Base-by-base conservation (phyloP, 1,140 invertebrate species). In the Phocides pigmalion region DNA sequence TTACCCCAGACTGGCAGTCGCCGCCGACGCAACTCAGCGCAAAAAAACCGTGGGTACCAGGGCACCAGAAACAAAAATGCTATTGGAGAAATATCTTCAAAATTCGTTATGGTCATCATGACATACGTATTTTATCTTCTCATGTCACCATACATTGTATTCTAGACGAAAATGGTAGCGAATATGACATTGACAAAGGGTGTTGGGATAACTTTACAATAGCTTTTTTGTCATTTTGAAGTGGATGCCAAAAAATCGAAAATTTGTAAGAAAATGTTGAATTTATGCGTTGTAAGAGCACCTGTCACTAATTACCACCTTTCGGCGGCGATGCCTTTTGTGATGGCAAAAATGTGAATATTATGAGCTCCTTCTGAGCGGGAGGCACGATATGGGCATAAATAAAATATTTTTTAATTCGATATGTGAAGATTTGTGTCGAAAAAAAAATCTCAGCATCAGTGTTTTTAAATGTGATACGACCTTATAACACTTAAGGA, bases 291-390 rank as follows among this genome's bases (percentile, higher is more conserved):
- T 79, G 84, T 79, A 68, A 69, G 70, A 77, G 77, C 84, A 89
- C 88, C 88, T 90, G 88, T 90, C 76, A 66, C 82, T 89, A 90
- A 90, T 90, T 90, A 83, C 86, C 86, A 87, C 88, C 84, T 85
- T 90, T 87, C 80, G 88, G 84, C 87, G 87, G 87, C 69, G 74
- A 73, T 77, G 22, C 70, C 75, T 78, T 87, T 86, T 82, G 76
- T 76, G 72, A 79, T 76, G 63, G 58, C 54, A 78, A 81, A 85
- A 70, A 76, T 78, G 63, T 77, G 68, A 76, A 64, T 68, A 70
- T 79, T 80, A 80, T 73, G 66, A 64, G 63, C 66, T 72, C 62
- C 63, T 80, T 76, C 70, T 35, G 54, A 68, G 70, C 66, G 68
- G 73, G 67, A 72, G 76, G 76, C 76, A 66, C 46, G 66, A 65